Conservation (phyloP, 2,113 vertebrate species). For the Podilymbus podiceps region DNA sequence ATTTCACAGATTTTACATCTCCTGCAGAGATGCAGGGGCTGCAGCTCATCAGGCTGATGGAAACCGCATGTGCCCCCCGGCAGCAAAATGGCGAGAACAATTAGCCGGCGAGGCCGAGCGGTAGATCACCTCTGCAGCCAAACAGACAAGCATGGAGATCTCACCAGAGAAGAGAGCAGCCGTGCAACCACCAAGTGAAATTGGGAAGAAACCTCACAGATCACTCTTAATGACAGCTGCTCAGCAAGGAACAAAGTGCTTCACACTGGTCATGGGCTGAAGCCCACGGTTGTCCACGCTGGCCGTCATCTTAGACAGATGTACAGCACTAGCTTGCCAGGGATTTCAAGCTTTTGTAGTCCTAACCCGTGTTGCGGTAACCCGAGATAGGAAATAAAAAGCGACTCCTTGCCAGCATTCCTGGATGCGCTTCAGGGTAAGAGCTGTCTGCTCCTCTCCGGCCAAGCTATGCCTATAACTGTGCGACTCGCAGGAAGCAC, state of each 20-base stretch:
- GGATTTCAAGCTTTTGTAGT: slow-evolving; percentile 31
- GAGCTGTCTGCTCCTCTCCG: slow-evolving; percentile 25
- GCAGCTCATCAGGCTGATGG: background rate
- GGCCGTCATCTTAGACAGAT: slow-evolving; percentile 45
- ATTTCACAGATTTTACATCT: background rate
- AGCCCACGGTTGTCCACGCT: background rate
- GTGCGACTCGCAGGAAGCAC: background rate
- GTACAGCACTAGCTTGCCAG: background rate
- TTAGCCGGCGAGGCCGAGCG: background rate
- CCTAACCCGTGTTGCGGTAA: background rate
- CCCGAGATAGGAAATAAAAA: slow-evolving; percentile 48
- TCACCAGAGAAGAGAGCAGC: background rate
- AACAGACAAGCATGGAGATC: background rate
- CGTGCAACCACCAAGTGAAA: background rate
- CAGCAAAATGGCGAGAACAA: background rate
- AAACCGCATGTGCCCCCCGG: background rate
- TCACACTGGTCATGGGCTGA: slow-evolving; percentile 11
- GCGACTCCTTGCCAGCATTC: background rate
- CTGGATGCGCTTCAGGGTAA: slow-evolving; percentile 39
- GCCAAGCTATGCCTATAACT: slow-evolving; percentile 31
- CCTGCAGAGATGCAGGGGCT: background rate
- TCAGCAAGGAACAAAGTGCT: slow-evolving; percentile 50
- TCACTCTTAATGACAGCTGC: slow-evolving; percentile 54
- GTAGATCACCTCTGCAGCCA: background rate
- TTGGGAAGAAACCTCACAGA: background rate